A percentile compares a stretch with the other conserved stretches of the same genome.
Conservation (phyloP, 2,888 invertebrate species). For the Acleris holmiana region DNA sequence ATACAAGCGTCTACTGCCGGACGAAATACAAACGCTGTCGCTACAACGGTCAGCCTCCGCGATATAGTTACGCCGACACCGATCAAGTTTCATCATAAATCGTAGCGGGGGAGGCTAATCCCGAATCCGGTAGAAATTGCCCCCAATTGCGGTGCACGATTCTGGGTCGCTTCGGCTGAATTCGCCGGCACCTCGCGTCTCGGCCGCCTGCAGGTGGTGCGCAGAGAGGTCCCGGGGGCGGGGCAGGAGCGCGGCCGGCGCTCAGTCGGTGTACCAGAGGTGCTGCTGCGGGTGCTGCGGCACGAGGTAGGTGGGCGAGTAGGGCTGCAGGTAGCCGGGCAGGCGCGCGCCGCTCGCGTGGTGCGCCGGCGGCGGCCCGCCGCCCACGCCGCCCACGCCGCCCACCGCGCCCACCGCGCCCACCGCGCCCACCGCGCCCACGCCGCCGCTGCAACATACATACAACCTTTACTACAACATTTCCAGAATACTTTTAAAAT, state of each 20-base stretch:
- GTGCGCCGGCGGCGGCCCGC: slow-evolving; percentile 91
- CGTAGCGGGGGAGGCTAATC: slow-evolving; percentile 59
- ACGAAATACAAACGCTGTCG: slow-evolving; percentile 26
- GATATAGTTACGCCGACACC: slow-evolving; percentile 57
- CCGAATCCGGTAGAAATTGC: not conserved
- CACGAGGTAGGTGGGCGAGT: slow-evolving; percentile 78
- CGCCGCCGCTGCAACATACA: too few species aligned
- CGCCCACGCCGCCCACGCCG: slow-evolving; percentile 44
- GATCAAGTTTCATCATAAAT: slow-evolving; percentile 76
- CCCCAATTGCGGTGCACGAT: too few species aligned
- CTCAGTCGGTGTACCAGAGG: slow-evolving; percentile 90
- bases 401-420: slow-evolving; percentile 39
- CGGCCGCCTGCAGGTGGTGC: too few species aligned
- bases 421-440: too few species aligned
- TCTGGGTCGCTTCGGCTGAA: too few species aligned
- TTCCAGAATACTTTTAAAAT: too few species aligned
- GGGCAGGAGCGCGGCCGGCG: slow-evolving; percentile 1
- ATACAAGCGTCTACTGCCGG: slow-evolving; percentile 43
- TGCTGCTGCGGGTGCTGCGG: slow-evolving; percentile 85
- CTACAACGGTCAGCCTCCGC: not conserved
- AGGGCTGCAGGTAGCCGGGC: slow-evolving; percentile 79
- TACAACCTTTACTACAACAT: too few species aligned
- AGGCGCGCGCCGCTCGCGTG: slow-evolving; percentile 88
- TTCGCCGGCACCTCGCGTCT: too few species aligned
- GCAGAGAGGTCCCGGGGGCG: too few species aligned